Conservation (phyloP, 2,113 vertebrate genomes). For the Nesoenas mayeri region DNA sequence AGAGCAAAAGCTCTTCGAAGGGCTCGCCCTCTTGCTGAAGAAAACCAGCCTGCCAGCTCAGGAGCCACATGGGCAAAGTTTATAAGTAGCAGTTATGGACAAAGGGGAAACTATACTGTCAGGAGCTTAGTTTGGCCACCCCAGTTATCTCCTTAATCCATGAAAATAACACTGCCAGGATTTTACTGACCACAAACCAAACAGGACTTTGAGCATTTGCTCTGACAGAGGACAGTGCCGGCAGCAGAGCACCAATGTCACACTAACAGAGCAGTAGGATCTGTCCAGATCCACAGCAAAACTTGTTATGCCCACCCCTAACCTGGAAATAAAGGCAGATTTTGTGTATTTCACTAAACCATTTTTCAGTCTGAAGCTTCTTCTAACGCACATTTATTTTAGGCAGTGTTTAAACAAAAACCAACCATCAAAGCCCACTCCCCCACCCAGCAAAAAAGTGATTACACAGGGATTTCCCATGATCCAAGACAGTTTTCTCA, state of each 20-base stretch:
- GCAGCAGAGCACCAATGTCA: background rate
- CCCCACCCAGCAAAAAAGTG: background rate
- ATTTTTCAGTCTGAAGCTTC: background rate
- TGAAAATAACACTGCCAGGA: background rate
- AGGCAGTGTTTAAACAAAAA: background rate
- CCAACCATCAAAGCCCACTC: background rate
- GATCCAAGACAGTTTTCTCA: background rate
- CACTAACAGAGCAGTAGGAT: fast-evolving
- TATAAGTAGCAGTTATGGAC: background rate
- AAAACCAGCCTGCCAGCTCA: background rate
- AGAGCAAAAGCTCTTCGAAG: background rate
- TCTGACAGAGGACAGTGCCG: background rate
- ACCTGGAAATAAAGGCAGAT: background rate
- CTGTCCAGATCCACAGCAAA: background rate
- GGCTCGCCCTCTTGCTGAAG: background rate
- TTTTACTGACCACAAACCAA: background rate
- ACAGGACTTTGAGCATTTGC: background rate
- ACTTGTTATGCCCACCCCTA: background rate
- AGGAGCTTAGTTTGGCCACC: background rate
- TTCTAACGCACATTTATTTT: background rate
- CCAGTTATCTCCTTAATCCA: background rate
- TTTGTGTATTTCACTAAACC: background rate
- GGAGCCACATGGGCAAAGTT: background rate
- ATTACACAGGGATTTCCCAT: background rate
- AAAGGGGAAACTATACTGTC: background rate